Evolutionary conservation across 1,140 invertebrate species (phyloP), one percentile per base, ranked within the genome.

Genomic region (Sinella curviseta): DNA sequence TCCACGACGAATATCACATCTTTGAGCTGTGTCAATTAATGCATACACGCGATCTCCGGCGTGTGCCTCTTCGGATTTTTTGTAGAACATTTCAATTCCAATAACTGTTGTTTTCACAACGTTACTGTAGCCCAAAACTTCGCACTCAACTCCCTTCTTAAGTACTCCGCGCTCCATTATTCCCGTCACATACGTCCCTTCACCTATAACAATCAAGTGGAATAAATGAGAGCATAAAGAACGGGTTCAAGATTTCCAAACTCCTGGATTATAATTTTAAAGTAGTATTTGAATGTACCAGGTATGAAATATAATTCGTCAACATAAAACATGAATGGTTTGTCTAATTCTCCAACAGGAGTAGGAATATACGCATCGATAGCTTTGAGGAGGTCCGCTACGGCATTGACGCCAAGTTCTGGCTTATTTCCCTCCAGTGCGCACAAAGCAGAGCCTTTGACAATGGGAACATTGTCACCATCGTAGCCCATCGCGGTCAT

Each of bases 31-130:
- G 80, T 94, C 89, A 0, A 99, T 90, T 8, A 99, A 87, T 65
- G 96, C 95, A 35, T 97, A 98, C 35, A 99, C 86, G 86, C 99
- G 97, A 88, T 99, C 94, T 36, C 98, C 98, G 74, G 98, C 97
- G 82, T 99, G 94, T 0, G 96, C 96, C 86, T 97, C 92, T 48
- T 99, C 96, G 39, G 99, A 87, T 81, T 94, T 97, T 86, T 99
- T 93, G 86, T 97, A 96, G 89, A 99, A 99, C 95, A 99, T 99
- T 88, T 99, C 98, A 76, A 83, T 84, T 85, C 89, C 97, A 14
- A 95, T 96, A 4, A 99, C 91, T 0, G 91, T 93, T 12, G 91
- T 93, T 87, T 99, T 99, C 8, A 96, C 83, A 0, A 88, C 84
- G 89, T 95, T 97, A 80, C 92, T 94, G 86, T 93, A 94, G n/a